Conservation (phyloP, 37 sponge, comb jelly and placozoan genomes). For the Diacarnus erythraeanus region DNA sequence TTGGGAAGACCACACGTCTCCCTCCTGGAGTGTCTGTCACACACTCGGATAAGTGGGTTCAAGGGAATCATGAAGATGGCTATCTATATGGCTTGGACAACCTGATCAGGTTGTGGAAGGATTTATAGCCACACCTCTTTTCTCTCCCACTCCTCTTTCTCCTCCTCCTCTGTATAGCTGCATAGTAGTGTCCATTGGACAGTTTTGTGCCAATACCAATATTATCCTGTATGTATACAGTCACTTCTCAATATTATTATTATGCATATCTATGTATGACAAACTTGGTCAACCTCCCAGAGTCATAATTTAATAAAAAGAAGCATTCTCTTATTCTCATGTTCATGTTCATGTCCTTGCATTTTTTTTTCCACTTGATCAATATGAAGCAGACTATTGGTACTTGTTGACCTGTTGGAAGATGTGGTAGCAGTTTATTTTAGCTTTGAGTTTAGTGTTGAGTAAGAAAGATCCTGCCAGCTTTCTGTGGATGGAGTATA, state of each 20-base stretch:
- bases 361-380: too few species aligned
- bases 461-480: constrained; percentile 87
- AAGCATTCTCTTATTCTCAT: too few species aligned
- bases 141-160: not conserved
- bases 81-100: constrained; percentile 96
- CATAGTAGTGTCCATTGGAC: too few species aligned
- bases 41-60: constrained; percentile 77
- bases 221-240: not conserved
- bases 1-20: constrained; percentile 90
- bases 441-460: constrained; percentile 76
- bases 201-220: too few species aligned
- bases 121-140: not conserved
- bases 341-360: too few species aligned
- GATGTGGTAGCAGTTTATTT: constrained; percentile 64
- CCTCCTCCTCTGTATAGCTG: not conserved
- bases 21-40: constrained; percentile 53
- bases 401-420: constrained; percentile 72
- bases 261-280: too few species aligned
- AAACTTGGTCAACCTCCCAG: too few species aligned
- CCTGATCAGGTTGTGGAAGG: constrained; percentile 78
- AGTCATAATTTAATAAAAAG: too few species aligned
- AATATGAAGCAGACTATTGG: too few species aligned
- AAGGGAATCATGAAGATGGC: constrained; percentile 98
- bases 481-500: constrained; percentile 90
- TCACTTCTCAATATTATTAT: too few species aligned